A percentile compares a stretch with the other conserved stretches of the same genome.
Conservation (phyloP, 1,140 invertebrate genomes). For the Rhopalosiphum maidis region DNA sequence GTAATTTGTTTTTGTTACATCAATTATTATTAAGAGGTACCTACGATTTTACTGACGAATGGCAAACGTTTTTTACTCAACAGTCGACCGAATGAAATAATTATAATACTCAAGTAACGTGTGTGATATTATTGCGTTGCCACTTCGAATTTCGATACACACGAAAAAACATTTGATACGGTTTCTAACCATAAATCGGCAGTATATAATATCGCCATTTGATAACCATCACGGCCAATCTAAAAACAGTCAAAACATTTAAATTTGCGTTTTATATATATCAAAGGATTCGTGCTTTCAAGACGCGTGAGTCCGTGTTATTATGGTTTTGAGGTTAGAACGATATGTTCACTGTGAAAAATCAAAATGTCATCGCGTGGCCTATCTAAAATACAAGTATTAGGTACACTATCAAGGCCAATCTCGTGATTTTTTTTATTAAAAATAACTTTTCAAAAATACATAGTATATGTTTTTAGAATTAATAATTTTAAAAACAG, state of each 20-base stretch:
- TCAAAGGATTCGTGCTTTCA: not conserved
- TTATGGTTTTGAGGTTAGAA: not conserved
- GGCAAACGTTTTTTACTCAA: not conserved
- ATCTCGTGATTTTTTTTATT: not conserved
- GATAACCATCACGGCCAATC: not conserved
- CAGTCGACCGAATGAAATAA: not conserved
- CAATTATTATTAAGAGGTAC: not conserved
- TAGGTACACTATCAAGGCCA: not conserved
- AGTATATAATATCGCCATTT: not conserved
- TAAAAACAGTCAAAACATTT: not conserved
- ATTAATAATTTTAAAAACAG: not conserved
- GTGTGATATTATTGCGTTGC: not conserved
- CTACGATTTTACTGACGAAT: not conserved
- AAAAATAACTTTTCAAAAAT: not conserved
- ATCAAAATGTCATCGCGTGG: not conserved
- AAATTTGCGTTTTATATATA: not conserved
- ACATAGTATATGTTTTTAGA: not conserved
- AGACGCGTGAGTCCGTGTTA: not conserved
- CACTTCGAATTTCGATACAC: not conserved
- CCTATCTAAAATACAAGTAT: not conserved
- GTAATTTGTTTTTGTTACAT: not conserved
- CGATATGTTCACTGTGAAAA: not conserved
- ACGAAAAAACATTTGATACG: not conserved
- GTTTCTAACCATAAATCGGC: not conserved
- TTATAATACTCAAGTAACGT: not conserved